Conservation (phyloP, 2,113 vertebrate genomes). For the Gallinago media region DNA sequence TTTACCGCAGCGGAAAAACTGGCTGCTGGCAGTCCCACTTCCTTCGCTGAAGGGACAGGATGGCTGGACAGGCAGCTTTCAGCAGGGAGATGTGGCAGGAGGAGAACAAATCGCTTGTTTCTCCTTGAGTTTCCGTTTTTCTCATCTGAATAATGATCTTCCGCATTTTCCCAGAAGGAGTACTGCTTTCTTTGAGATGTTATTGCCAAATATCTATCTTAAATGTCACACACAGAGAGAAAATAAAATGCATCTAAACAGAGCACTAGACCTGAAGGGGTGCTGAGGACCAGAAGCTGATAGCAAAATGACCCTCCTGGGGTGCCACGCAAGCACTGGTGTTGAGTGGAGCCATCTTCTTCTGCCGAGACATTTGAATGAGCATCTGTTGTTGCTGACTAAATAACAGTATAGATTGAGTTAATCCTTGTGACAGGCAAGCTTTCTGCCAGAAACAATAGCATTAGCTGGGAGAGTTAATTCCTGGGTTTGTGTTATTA, state of each 20-base stretch:
- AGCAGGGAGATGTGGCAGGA: not conserved
- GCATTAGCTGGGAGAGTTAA: conserved; percentile 34
- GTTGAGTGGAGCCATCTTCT: not conserved
- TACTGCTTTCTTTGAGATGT: conserved; percentile 11
- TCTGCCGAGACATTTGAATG: not conserved
- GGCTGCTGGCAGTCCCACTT: conserved; percentile 19
- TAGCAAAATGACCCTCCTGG: not conserved
- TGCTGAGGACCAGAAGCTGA: not conserved
- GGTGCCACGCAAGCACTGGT: not conserved
- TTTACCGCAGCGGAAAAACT: not conserved
- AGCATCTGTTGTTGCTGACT: not conserved
- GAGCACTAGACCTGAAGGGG: not conserved
- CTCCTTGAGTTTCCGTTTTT: not conserved
- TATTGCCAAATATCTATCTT: conserved; percentile 50
- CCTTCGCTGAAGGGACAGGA: conserved; percentile 1
- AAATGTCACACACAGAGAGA: not conserved
- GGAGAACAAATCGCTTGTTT: not conserved
- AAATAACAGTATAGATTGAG: conserved; percentile 10
- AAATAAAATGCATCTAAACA: not conserved
- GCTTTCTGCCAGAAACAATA: not conserved
- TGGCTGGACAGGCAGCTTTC: conserved; percentile 33
- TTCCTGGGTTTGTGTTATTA: not conserved
- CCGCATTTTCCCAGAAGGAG: conserved; percentile 5
- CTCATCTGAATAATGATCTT: conserved; percentile 35
- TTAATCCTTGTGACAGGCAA: not conserved